Evolutionary conservation across 37 sponge, comb jelly and placozoan species (phyloP).

Genomic region (Hormiphora californensis): DNA sequence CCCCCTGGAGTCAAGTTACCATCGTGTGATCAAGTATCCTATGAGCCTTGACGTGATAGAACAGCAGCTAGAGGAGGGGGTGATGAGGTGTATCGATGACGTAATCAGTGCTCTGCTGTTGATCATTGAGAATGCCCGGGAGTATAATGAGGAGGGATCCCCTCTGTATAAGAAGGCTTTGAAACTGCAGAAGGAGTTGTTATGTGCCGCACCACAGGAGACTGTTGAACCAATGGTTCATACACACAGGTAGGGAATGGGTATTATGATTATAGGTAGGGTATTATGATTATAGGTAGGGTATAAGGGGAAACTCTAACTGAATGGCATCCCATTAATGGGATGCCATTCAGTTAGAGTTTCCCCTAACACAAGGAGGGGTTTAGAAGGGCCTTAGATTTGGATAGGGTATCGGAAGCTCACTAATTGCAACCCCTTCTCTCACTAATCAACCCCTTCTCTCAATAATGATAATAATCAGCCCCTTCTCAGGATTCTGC

Average conservation of each 20-base stretch:
- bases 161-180: background rate
- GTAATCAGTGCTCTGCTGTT: background rate
- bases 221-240: background rate
- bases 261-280: no score
- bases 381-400: no score
- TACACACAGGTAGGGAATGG: background rate
- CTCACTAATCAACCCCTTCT: no score
- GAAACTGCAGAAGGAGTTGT: background rate
- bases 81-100: background rate
- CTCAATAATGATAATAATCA: no score
- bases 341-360: no score
- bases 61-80: background rate
- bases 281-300: no score
- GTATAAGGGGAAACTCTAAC: no score
- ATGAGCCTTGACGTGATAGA: conserved; percentile 41
- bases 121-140: conserved; percentile 33
- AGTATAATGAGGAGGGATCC: conserved; percentile 26
- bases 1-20: background rate
- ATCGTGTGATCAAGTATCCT: conserved; percentile 34
- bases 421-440: no score
- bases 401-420: no score
- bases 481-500: no score
- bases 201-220: background rate
- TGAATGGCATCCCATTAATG: no score
- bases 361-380: no score